These are phyloP conservation scores for Philereme vetulata DNA, from an alignment of 2,888 invertebrate genomes.

Conservation along the genomic window DNA sequence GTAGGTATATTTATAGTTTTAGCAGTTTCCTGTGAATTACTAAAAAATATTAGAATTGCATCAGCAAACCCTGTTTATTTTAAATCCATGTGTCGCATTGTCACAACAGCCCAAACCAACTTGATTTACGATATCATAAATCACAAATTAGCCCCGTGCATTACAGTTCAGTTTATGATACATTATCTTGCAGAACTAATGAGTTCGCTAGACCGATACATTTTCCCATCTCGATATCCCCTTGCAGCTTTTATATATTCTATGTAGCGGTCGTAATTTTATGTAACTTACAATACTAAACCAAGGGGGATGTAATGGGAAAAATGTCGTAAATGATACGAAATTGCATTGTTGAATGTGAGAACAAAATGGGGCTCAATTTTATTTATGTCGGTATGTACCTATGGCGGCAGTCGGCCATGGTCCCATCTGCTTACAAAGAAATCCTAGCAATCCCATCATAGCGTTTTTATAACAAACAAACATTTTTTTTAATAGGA, in stretches of 20 bases:
- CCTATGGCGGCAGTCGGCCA: too few relatives aligned
- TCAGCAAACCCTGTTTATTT: constrained; percentile 6
- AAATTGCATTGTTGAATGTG: constrained; percentile 30
- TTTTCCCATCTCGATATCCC: constrained; percentile 53
- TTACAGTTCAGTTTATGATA: constrained; percentile 55
- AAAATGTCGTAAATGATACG: constrained; percentile 42
- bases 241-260: constrained; percentile 42
- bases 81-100: constrained; percentile 34
- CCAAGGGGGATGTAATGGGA: constrained; percentile 49
- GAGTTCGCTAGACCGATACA: constrained; percentile 48
- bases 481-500: too few relatives aligned
- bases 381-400: too few relatives aligned
- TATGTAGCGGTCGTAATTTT: constrained; percentile 33
- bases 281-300: constrained; percentile 48
- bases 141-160: constrained; percentile 68
- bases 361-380: constrained; percentile 11
- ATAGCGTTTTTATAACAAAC: too few relatives aligned
- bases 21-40: background rate
- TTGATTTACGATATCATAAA: constrained; percentile 72
- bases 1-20: too few relatives aligned
- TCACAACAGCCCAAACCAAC: constrained; percentile 62
- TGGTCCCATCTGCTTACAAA: too few relatives aligned
- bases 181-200: constrained; percentile 65
- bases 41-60: constrained; percentile 8
- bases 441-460: too few relatives aligned